Conservation (phyloP, 64 coral and sea anemone species). For the Actinia equina region DNA sequence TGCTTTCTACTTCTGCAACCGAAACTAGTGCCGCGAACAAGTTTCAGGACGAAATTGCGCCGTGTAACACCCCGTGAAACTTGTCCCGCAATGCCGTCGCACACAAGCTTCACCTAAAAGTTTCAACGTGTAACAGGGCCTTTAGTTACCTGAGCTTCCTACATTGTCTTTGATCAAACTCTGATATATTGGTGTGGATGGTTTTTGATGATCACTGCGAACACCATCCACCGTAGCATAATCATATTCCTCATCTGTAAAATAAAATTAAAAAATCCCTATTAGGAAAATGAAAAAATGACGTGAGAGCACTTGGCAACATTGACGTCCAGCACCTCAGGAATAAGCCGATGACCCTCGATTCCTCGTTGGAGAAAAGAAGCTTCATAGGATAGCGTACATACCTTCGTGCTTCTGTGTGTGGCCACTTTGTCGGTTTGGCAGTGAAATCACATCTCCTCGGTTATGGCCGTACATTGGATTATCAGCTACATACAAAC, state of each 20-base stretch:
- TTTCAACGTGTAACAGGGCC: no score
- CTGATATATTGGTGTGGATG: background rate
- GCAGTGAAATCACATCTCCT: background rate
- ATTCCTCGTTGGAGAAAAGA: no score
- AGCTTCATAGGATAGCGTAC: no score
- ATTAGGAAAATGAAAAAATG: background rate
- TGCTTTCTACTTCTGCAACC: no score
- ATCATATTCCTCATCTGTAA: constrained; percentile 7
- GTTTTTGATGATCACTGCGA: background rate
- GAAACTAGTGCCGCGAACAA: no score
- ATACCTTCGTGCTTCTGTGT: background rate
- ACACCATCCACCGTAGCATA: constrained; percentile 12
- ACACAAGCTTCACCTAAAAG: no score
- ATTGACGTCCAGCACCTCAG: background rate
- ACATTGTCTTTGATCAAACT: background rate
- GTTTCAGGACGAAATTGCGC: no score
- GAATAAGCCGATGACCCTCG: no score
- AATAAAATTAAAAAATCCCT: background rate
- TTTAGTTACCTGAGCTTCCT: background rate
- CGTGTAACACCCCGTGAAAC: no score
- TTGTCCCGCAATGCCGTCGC: no score
- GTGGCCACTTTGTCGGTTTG: background rate
- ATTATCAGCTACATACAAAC: background rate
- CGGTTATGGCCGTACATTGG: background rate
- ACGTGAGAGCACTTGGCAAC: background rate